Evolutionary conservation across 1,140 invertebrate species (phyloP).

Genomic region (Habropoda laboriosa): DNA sequence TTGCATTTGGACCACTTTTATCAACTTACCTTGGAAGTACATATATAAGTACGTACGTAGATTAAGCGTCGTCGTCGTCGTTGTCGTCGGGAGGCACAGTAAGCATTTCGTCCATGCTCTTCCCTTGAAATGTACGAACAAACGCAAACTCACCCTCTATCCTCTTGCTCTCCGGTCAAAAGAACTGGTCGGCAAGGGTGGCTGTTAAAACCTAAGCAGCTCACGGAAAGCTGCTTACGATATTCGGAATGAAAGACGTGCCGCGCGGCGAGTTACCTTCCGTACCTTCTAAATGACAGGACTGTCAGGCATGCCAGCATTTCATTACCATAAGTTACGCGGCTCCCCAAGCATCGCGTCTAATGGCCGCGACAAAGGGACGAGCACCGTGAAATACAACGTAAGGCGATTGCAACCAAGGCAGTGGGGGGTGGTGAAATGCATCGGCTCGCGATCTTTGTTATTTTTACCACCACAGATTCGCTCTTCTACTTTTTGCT

Average conservation of each 20-base stretch:
- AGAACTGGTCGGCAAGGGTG: slow-evolving; percentile 54
- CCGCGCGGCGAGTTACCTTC: background rate
- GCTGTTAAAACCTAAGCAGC: slow-evolving; percentile 65
- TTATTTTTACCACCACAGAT: slow-evolving; percentile 22
- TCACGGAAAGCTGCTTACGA: slow-evolving; percentile 66
- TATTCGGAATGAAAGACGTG: slow-evolving; percentile 57
- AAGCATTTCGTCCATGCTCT: slow-evolving; percentile 32
- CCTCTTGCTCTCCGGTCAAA: slow-evolving; percentile 45
- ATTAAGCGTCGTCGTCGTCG: slow-evolving; percentile 42
- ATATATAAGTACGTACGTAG: background rate
- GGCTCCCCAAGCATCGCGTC: slow-evolving; percentile 11
- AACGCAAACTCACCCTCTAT: no score
- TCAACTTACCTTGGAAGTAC: background rate
- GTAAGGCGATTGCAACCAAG: slow-evolving; percentile 55
- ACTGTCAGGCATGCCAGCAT: slow-evolving; percentile 49
- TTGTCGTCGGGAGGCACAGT: slow-evolving; percentile 14
- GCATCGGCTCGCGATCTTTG: background rate
- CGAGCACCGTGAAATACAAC: slow-evolving; percentile 23
- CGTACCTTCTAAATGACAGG: slow-evolving; percentile 53
- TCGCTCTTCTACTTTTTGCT: no score
- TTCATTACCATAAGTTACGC: slow-evolving; percentile 60
- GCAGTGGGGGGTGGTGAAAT: no score
- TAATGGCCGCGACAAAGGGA: slow-evolving; percentile 53
- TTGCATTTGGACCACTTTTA: background rate
- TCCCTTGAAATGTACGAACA: slow-evolving; percentile 12